A percentile compares a stretch with the other conserved stretches of the same genome.
Evolutionary conservation across 2,797 vertebrate genomes (phyloP).

Genomic region (Allobates femoralis): DNA sequence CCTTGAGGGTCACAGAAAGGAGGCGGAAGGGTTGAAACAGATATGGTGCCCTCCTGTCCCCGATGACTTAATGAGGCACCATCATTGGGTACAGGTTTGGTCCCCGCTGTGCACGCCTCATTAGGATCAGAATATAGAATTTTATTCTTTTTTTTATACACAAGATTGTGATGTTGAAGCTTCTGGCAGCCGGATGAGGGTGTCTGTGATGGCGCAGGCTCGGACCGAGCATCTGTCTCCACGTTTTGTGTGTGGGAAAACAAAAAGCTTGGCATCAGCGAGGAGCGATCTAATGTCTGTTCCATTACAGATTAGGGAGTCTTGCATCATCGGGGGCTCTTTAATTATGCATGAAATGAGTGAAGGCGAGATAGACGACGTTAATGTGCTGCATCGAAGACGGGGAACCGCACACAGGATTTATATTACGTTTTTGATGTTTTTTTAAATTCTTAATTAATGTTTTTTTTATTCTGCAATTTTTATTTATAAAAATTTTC

Average conservation of each 20-base stretch:
- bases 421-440: neutral
- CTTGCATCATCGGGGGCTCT: conserved; percentile 21
- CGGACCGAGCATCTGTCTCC: conserved; percentile 24
- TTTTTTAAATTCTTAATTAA: neutral
- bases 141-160: neutral
- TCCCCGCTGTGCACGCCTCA: neutral
- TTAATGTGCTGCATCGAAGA: neutral
- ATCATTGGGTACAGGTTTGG: neutral
- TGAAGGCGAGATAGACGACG: neutral
- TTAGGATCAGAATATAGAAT: neutral
- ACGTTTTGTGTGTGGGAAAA: conserved; percentile 34
- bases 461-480: neutral
- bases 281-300: conserved; percentile 12
- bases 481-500: neutral
- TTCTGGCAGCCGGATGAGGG: neutral
- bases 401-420: neutral
- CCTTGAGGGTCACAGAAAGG: too few species aligned
- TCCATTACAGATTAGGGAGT: conserved; percentile 34
- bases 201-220: neutral
- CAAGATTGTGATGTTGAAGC: neutral
- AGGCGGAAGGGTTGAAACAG: too few species aligned
- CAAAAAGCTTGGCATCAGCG: conserved; percentile 27
- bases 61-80: neutral
- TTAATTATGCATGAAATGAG: conserved; percentile 52
- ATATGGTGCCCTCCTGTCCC: too few species aligned